phyloP scores from a whole-genome alignment of 2,797 vertebrate genomes.

The Aselliscus stoliczkanus region DNA sequence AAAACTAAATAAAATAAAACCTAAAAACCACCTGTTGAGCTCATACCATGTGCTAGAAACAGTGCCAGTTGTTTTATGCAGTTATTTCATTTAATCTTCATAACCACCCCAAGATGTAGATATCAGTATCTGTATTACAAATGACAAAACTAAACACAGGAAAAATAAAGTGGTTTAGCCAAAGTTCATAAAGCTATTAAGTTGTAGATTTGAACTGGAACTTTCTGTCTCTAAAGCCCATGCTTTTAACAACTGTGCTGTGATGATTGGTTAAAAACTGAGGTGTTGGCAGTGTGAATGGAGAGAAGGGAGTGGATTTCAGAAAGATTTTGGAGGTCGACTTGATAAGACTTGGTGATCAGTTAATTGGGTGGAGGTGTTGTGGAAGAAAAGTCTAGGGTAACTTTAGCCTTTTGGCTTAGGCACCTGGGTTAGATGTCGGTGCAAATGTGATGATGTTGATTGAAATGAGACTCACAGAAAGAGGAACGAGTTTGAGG shows the following conservation, averaged over 20 bases:
- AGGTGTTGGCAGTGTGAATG: background rate
- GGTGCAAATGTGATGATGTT: background rate
- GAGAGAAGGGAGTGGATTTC: background rate
- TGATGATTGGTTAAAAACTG: background rate
- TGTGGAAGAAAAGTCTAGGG: background rate
- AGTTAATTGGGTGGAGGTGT: background rate
- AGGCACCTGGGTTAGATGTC: background rate
- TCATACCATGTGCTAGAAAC: background rate
- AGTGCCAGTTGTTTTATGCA: constrained; percentile 5
- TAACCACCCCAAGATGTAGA: background rate
- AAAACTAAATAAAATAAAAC: background rate
- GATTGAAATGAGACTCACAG: background rate
- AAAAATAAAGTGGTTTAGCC: constrained; percentile 27
- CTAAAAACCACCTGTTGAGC: background rate
- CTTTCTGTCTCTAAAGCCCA: background rate
- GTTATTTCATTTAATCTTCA: background rate
- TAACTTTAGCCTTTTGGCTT: constrained; percentile 19
- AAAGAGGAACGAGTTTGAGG: background rate
- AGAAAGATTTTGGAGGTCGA: background rate
- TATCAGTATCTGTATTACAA: constrained; percentile 32
- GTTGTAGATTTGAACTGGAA: background rate
- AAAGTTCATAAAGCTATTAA: constrained; percentile 11
- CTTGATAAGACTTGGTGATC: background rate
- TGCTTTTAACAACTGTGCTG: background rate
- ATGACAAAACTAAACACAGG: constrained; percentile 24